Base-by-base conservation (phyloP, 2,113 vertebrate genomes). In the Acrocephalus arundinaceus region DNA sequence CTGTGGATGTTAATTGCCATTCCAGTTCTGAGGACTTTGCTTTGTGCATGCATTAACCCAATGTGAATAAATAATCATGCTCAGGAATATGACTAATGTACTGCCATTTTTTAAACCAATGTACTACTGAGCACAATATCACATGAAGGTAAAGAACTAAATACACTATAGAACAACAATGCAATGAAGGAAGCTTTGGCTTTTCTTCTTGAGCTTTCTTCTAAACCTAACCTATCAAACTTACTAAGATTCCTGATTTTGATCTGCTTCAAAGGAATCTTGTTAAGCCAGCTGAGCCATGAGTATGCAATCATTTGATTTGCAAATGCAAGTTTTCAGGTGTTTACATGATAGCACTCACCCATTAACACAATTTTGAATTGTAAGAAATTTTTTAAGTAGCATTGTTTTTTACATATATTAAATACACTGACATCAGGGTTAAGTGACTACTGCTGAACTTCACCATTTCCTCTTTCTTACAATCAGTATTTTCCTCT, bases 11-110 rank as follows among this genome's bases (percentile, higher is more conserved):
- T 78, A 87, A 86, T 80, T 68, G 41, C n/a, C 72, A 71, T 91
- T 71, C 87, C 89, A 18, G 79, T 81, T 87, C 77, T 48, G 43
- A 94, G 73, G 84, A 49, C 48, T 76, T 82, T 57, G 24, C 82
- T 79, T 85, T 61, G 39, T 73, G 49, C 25, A 23, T 35, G 39
- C 65, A 78, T 89, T 89, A 92, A 58, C 16, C 22, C 84, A 48
- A 59, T 27, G 66, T 80, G 62, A 85, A 95, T 81, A 75, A 84
- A 66, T 87, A 96, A 78, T 41, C 88, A 76, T 46, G 68, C 55
- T 88, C 86, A 79, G 48, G 67, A 66, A 75, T 65, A 86, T 85
- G 70, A 89, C 61, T 96, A 80, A 94, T 88, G 62, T 68, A 71
- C 37, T 28, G 54, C 83, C 35, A 8, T 54, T 72, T 81, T 92